Base-by-base conservation (phyloP, 2,113 vertebrate genomes). In the Chaetodon trifascialis region DNA sequence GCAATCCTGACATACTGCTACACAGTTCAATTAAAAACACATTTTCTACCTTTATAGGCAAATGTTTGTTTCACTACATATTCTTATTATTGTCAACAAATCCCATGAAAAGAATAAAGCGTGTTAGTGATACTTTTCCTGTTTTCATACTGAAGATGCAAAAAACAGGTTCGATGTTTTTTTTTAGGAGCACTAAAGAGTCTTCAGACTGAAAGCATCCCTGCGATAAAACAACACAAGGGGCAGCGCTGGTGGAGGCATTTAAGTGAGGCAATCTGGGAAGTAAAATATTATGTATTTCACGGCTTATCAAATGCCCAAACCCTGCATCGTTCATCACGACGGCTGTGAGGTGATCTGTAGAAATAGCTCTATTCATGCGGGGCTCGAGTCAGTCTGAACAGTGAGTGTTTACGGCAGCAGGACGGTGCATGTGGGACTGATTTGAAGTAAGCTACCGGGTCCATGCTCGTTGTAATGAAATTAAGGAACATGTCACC, bases 1-100 rank as follows among this genome's bases (percentile, higher is more conserved):
- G 4, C 56, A 80, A 49, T n/a, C 3, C 63, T 56, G 38, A 60
- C 42, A 76, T 15, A 21, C 34, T 3, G 30, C 30, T 30, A 30
- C 30, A 74, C 17, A 67, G 49, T 23, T 67, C 17, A 16, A 16
- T 42, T 17, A 70, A 34, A 82, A 70, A 58, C 11, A 88, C 67
- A 74, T 44, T 58, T 65, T 17, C 11, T 0, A 30, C n/a, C 30
- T 46, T 62, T 38, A 16, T 19, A 19, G 49, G 38, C 19, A 23
- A 9, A 30, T 34, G 66, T 12, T 56, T 25, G 6, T 60, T 62
- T 30, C 30, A 42, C 38, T 67, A n/a, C 66, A 4, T 68, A 21
- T 68, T 58, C 59, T 15, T 47, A 21, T 12, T 16, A 17, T 3
- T 66, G 21, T 70, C 42, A 46, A 56, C 49, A 71, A 60, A 80